Evolutionary conservation across 2,113 vertebrate species (phyloP), one percentile per base, ranked within the genome.

Genomic region (pig (Sus scrofa)): DNA sequence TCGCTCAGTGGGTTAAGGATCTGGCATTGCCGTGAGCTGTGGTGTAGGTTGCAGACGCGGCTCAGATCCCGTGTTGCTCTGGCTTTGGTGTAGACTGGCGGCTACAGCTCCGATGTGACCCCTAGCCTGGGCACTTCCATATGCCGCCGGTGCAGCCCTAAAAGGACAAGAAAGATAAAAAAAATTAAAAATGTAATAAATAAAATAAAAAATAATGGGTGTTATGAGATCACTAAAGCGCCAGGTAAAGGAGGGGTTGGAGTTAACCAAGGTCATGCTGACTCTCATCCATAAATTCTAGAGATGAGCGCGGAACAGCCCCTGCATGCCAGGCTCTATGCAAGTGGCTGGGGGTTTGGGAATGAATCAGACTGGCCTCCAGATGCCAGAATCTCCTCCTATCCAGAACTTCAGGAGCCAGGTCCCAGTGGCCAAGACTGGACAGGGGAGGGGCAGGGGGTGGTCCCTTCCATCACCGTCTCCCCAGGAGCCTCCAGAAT

Each of bases 251-350:
- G n/a, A 91, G 79, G n/a, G 32, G 82, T 50, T 65, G 0, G n/a
- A 79, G 44, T 75, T 78, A 86, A 37, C 34, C 78, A 97, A 86
- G 79, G 95, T 89, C 92, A 71, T 2, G 22, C 24, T 9, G 37
- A 75, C 27, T 50, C 78, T 32, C 27, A 1, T 18, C 81, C 22
- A 4, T 65, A 74, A 68, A 39, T 79, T 63, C 67, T 63, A 18
- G 26, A 89, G 27, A 3, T 75, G 34, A 39, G 15, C 86, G 77
- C 75, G 27, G 37, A 94, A 22, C 22, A 75, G 75, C 68, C 83
- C 26, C 86, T 83, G 52, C 20, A 32, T 13, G 19, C 20, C 79
- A 74, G 30, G 30, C 19, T 65, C 62, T 39, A 0, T 63, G 60
- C 10, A 58, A 74, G 26, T 22, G 34, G 13, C 74, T 65, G 39